Base-by-base conservation (phyloP, 2,797 vertebrate genomes). In the Tapirus indicus region DNA sequence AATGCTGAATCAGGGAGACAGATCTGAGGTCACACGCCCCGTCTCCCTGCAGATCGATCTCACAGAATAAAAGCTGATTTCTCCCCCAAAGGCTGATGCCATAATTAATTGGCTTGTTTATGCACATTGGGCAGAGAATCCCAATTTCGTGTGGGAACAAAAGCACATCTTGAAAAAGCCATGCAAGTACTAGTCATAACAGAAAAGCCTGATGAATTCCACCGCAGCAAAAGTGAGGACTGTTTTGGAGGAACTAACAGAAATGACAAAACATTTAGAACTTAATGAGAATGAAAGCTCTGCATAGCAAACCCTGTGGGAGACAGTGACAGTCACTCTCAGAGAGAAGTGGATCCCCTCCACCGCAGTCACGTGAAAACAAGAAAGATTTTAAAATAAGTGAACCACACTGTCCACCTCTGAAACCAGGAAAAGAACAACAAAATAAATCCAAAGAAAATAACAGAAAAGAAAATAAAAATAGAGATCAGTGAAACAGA, bases 371-470 rank as follows among this genome's bases (percentile, higher is more conserved):
- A 27, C 4, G n/a, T 18, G 25, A 47, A 93, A 94, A 23, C 20
- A 41, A 52, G 75, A 68, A 25, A n/a, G 4, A 5, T 11, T 64
- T 68, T 35, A 52, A 96, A 32, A n/a, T 41, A 32, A 58, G 66
- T 9, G 29, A 54, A 18, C 58, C 17, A 3, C 58, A 62, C 58
- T 8, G 38, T 16, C 56, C 58, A 12, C 20, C 77, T 91, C 23
- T 12, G 44, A 96, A 94, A 35, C 21, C 78, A 62, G 52, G 79
- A 56, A 56, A 77, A 90, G 58, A 47, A 77, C 35, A 96, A 71
- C 27, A 89, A 27, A 69, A 79, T 7, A 44, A 32, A 62, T 35
- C 94, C 94, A 95, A 95, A 66, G 88, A 66, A 86, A 96, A 95
- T 2, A 47, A 27, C 17, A 32, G 35, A 23, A 83, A 68, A 85